Evolutionary conservation across 2,888 invertebrate genomes (phyloP).

Genomic region (Euspilapteryx auroguttella): DNA sequence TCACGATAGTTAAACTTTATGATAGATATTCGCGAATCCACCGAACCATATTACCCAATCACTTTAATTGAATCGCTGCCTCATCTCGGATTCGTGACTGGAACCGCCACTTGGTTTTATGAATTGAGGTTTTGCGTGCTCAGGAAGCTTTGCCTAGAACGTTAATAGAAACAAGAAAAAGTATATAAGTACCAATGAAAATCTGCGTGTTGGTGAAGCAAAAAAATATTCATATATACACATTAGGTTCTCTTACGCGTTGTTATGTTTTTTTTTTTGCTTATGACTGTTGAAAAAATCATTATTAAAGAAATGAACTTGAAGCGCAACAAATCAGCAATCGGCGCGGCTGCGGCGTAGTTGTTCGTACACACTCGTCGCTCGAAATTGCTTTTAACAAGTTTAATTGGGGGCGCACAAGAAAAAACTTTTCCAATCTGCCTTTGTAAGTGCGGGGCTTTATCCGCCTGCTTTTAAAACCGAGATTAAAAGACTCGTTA

Average conservation of each 20-base stretch:
- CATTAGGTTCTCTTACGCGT: no score
- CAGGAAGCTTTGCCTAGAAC: no score
- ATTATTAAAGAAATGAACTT: no score
- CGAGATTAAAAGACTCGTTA: slow-evolving; percentile 35
- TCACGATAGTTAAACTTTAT: background rate
- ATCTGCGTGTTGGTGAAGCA: no score
- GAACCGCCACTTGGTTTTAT: slow-evolving; percentile 34
- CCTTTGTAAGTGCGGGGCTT: slow-evolving; percentile 41
- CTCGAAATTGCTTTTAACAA: slow-evolving; percentile 52
- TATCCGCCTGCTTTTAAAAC: slow-evolving; percentile 14
- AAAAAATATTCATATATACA: no score
- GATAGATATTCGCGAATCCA: no score
- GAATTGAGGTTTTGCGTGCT: slow-evolving; percentile 40
- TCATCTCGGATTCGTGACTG: slow-evolving; percentile 17
- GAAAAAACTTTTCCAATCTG: slow-evolving; percentile 57
- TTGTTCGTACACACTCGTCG: slow-evolving; percentile 25
- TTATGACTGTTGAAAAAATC: no score
- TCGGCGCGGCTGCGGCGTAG: no score
- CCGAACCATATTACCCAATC: slow-evolving; percentile 7
- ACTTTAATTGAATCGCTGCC: slow-evolving; percentile 20
- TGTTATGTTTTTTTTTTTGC: no score
- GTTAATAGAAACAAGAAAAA: no score
- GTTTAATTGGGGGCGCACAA: slow-evolving; percentile 49
- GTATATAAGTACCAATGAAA: no score
- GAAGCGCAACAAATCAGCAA: no score